Evolutionary conservation across 2,113 vertebrate genomes (phyloP), one percentile per base, ranked within the genome.

Genomic region (Sylvietta virens): DNA sequence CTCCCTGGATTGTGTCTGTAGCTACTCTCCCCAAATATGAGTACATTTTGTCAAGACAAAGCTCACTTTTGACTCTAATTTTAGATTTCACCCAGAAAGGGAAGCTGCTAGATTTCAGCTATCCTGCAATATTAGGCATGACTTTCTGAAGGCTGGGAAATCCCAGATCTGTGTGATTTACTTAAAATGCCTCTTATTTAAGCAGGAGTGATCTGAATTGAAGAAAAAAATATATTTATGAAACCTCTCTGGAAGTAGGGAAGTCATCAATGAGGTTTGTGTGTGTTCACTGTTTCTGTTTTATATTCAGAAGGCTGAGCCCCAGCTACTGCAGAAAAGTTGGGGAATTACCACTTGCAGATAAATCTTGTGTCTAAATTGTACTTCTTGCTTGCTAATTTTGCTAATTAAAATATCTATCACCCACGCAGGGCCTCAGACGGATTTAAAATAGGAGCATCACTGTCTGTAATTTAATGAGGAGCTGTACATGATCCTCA

Each of bases 381-480:
- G 44, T 92, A 80, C 80, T 93, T 86, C 67, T 84, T 88, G 61
- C 30, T 91, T 90, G 88, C 81, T 97, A 92, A 88, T 97, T 95
- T 95, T 70, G 10, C 70, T 96, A 90, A 95, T 95, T 95, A 92
- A 85, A 93, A 67, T 88, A 94, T 91, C 90, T 96, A 27, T 92
- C 92, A 73, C 51, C 71, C 23, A 5, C 61, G 57, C 78, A 48
- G 1, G 2, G 57, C 39, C 42, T 65, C 67, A 35, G 83, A 72
- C 74, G 11, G 83, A 27, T 87, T 70, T 94, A 81, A 90, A 57
- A 11, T 2, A 26, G 56, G 64, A 87, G 62, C 56, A 57, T 56
- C 81, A 50, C 64, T 71, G 65, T 48, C 72, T 84, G 74, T 71
- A 90, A 62, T 80, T 73, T 93, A 90, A 76, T 37, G 69, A 93